These are phyloP conservation scores for Gastracanthus pulcherrimus DNA, from an alignment of 2,888 invertebrate species.

Conservation along the genomic window DNA sequence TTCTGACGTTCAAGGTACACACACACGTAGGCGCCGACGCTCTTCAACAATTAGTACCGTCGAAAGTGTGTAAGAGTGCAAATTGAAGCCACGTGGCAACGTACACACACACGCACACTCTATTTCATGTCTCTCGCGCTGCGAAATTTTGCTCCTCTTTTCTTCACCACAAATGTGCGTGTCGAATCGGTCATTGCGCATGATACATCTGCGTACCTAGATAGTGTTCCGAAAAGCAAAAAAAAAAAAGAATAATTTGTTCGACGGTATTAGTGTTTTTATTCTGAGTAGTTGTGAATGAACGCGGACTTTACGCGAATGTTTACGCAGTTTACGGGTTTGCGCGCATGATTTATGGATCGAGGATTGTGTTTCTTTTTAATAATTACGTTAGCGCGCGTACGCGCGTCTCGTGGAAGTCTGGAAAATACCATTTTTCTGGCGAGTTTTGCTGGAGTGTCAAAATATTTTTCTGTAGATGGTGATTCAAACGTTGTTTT, in stretches of 20 bases:
- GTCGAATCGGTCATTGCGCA: slow-evolving; percentile 3
- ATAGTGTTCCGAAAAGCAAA: too few relatives aligned
- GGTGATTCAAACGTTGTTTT: not conserved
- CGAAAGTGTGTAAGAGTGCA: not conserved
- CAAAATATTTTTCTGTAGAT: not conserved
- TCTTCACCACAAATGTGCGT: not conserved
- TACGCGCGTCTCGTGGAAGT: not conserved
- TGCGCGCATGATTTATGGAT: not conserved
- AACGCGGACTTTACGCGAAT: not conserved
- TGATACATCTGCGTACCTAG: too few relatives aligned
- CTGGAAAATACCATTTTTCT: not conserved
- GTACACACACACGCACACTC: not conserved
- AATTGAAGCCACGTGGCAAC: slow-evolving; percentile 10
- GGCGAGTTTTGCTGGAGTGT: not conserved
- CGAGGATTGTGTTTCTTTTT: not conserved
- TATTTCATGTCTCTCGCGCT: too few relatives aligned
- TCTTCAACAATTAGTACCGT: not conserved
- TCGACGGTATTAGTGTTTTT: too few relatives aligned
- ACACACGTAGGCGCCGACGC: not conserved
- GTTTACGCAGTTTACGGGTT: too few relatives aligned
- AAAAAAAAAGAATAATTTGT: too few relatives aligned
- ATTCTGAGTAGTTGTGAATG: too few relatives aligned
- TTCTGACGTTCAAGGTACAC: not conserved
- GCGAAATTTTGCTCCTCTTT: not conserved
- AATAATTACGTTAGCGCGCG: not conserved